phyloP scores from a whole-genome alignment of 2,888 invertebrate species.

The Aleiodes testaceus region DNA sequence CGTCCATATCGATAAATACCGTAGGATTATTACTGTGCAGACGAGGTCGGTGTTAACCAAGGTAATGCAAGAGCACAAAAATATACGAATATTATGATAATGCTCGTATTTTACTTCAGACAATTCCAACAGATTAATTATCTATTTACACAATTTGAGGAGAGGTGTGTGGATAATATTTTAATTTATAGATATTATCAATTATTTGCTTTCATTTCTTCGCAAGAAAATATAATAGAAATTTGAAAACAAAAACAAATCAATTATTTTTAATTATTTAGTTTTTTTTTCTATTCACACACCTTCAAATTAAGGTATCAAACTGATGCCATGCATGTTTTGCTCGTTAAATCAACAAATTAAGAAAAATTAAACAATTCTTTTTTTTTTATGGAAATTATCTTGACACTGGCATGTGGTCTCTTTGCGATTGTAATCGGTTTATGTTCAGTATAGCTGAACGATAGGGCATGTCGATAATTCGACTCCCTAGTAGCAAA shows the following conservation, averaged over 20 bases:
- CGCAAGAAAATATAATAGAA: too few species aligned
- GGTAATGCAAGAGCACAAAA: constrained; percentile 6
- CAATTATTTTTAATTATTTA: not conserved
- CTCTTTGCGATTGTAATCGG: constrained; percentile 37
- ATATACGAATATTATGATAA: not conserved
- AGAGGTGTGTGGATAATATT: too few species aligned
- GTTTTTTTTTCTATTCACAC: not conserved
- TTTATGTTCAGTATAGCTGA: not conserved
- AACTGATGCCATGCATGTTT: constrained; percentile 52
- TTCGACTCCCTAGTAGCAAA: constrained; percentile 5
- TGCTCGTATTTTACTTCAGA: not conserved
- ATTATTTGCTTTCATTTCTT: too few species aligned
- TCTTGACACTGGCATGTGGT: constrained; percentile 47
- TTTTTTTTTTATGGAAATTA: constrained; percentile 21
- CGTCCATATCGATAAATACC: constrained; percentile 31
- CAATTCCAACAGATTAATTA: not conserved
- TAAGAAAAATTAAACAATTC: constrained; percentile 7
- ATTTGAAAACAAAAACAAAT: too few species aligned
- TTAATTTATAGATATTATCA: too few species aligned
- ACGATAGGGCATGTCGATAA: not conserved
- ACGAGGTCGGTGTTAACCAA: constrained; percentile 24
- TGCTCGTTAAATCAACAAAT: constrained; percentile 44
- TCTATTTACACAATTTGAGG: not conserved
- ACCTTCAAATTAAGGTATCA: constrained; percentile 44
- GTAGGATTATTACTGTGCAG: constrained; percentile 5